phyloP scores from a whole-genome alignment of 1,140 invertebrate genomes.

The Penaeus chinensis region DNA sequence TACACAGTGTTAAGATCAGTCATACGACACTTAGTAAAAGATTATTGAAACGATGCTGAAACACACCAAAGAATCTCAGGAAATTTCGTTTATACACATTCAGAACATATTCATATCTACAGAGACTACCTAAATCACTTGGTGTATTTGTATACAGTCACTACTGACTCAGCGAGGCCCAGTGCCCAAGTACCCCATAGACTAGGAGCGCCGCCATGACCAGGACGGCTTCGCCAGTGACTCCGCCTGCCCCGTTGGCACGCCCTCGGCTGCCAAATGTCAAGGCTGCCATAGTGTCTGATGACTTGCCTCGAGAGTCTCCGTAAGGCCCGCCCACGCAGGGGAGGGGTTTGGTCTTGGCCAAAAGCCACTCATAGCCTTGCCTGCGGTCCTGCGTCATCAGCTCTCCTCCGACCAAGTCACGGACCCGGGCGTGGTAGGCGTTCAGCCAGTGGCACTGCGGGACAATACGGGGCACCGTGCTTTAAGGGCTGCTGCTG shows the following conservation, averaged over 20 bases:
- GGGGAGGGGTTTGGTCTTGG: constrained; percentile 75
- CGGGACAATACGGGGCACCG: background rate
- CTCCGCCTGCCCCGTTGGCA: background rate
- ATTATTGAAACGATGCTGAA: background rate
- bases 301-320: constrained; percentile 42
- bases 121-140: background rate
- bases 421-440: constrained; percentile 80
- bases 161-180: no score
- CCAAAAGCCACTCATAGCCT: constrained; percentile 84
- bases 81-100: background rate
- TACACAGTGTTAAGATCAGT: no score
- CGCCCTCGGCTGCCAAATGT: background rate
- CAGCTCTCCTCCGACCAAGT: constrained; percentile 78
- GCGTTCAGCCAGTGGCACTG: constrained; percentile 82
- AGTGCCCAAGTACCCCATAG: background rate
- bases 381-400: constrained; percentile 76
- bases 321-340: background rate
- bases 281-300: constrained; percentile 45
- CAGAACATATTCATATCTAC: constrained; percentile 7
- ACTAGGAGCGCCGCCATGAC: background rate
- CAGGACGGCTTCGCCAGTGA: background rate
- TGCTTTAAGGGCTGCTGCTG: no score
- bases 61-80: no score
- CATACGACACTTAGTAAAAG: constrained; percentile 6
- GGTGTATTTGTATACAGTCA: no score